Conservation (phyloP, 2,113 vertebrate species). For the Engraulis encrasicolus region DNA sequence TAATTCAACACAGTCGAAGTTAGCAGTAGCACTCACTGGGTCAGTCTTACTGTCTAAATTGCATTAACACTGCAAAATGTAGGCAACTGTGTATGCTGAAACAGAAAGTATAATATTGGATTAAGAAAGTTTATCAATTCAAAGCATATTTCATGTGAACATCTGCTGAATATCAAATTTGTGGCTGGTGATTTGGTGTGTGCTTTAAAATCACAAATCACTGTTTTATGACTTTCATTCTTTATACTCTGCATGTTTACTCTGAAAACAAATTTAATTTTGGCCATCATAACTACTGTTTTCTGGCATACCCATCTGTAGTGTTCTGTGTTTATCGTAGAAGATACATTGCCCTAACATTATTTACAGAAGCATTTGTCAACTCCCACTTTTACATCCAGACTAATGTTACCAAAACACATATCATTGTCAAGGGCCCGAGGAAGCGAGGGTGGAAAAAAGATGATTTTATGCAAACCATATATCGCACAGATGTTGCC, state of each 20-base stretch:
- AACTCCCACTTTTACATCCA: background rate
- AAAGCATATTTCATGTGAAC: background rate
- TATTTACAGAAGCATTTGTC: background rate
- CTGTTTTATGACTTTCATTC: too few species aligned
- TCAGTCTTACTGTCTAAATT: too few species aligned
- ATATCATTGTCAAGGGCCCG: conserved; percentile 6
- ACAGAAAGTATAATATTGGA: too few species aligned
- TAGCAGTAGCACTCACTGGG: too few species aligned
- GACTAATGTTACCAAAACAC: background rate
- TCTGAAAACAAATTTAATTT: background rate
- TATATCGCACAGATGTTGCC: conserved; percentile 45
- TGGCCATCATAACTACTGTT: background rate
- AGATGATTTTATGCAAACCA: conserved; percentile 27
- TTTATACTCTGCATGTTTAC: background rate
- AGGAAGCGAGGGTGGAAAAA: conserved; percentile 12
- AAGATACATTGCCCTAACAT: conserved; percentile 55
- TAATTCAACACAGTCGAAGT: too few species aligned
- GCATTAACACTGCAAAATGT: too few species aligned
- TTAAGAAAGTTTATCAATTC: background rate
- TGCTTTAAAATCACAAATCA: background rate
- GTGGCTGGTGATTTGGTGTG: background rate
- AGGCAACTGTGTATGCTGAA: too few species aligned
- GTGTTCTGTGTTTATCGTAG: conserved; percentile 48
- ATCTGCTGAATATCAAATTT: background rate
- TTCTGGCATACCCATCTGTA: background rate